These are phyloP conservation scores for Ginglymostoma cirratum DNA, from an alignment of 2,113 vertebrate genomes.

Conservation along the genomic window DNA sequence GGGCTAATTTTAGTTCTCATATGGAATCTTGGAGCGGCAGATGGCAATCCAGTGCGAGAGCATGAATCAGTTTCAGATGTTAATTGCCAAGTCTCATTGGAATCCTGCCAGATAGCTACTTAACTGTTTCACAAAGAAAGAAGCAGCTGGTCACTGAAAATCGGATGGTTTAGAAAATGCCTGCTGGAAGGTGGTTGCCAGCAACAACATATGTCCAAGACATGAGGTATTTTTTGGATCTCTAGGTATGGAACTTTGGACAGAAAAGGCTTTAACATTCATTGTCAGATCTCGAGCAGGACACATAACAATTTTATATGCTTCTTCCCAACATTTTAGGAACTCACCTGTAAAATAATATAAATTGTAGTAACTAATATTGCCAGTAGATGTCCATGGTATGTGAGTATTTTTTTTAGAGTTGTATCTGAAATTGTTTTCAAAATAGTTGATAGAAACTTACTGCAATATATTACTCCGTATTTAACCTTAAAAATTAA, in stretches of 20 bases:
- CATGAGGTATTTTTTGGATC: too few relatives aligned
- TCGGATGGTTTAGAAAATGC: not conserved
- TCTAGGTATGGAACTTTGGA: not conserved
- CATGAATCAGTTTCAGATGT: not conserved
- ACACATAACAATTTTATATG: not conserved
- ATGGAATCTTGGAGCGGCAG: not conserved
- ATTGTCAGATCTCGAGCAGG: not conserved
- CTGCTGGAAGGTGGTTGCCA: not conserved
- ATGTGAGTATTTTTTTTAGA: not conserved
- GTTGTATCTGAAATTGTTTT: not conserved
- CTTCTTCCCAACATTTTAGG: not conserved
- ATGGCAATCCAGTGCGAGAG: not conserved
- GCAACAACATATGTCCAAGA: not conserved
- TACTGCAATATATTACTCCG: slow-evolving; percentile 33
- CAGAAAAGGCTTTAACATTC: not conserved
- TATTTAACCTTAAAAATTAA: not conserved
- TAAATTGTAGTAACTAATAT: not conserved
- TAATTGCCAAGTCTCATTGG: not conserved
- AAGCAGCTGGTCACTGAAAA: not conserved
- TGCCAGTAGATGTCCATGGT: not conserved
- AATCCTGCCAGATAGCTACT: not conserved
- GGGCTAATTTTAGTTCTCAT: not conserved
- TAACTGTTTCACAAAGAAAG: not conserved
- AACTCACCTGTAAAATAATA: not conserved
- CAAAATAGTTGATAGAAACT: not conserved